Base-by-base conservation (phyloP, 2,113 vertebrate species). In the Butastur rufipennis region DNA sequence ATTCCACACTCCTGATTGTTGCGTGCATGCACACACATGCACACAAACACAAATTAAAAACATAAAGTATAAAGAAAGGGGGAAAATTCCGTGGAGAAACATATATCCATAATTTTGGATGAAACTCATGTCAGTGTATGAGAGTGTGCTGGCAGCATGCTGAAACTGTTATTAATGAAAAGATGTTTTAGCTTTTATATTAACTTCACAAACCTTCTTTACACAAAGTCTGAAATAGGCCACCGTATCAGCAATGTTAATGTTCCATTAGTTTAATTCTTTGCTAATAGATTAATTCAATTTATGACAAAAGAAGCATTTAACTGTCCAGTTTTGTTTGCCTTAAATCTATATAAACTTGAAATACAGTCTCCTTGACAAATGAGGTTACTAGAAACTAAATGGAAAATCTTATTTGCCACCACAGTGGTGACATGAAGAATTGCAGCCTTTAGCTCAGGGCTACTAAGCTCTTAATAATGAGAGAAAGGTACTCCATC, bases 381-480 rank as follows among this genome's bases (percentile, higher is more conserved):
- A 98, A 98, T 97, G 97, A 98, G 96, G 81, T 98, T 98, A 98
- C 96, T 90, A 96, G 97, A 97, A 97, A 98, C 97, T 97, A 97
- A 98, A 98, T 96, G 71, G 95, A 97, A 98, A 98, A 98, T 97
- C 97, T 97, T 97, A 98, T 98, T 98, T 98, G 97, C 96, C 91
- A 97, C 97, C 97, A 84, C 81, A 90, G 94, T 97, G 97, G 97
- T 98, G 97, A 98, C 98, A 97, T 98, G 98, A 98, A 98, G 97
- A 98, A 98, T 98, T 97, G 96, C 97, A 98, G 94, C 96, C 98
- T 97, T 98, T 98, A 98, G 90, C 97, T 98, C 82, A 94, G 96
- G 95, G 97, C 94, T 97, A 95, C 96, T 98, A 97, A 98, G 82
- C 97, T 98, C 97, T 98, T 98, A 98, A 98, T 98, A 98, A 98